These are phyloP conservation scores for Polydrusus pterygomalis DNA, from an alignment of 2,888 invertebrate genomes.

Conservation along the genomic window DNA sequence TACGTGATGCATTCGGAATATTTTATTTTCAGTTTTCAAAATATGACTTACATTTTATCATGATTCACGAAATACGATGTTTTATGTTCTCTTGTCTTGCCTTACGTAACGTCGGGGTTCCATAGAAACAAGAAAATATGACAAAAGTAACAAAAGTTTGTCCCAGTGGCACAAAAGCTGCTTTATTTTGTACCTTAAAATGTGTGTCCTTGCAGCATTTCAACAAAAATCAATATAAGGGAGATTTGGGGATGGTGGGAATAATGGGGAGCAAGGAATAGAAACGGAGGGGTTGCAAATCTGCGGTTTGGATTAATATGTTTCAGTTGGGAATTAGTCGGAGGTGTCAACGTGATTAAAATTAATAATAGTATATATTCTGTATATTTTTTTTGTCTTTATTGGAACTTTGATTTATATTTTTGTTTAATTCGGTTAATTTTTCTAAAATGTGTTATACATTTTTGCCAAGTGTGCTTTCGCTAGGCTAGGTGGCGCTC, in stretches of 20 bases:
- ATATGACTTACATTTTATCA: not conserved
- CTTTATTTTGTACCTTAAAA: slow-evolving; percentile 17
- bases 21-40: not conserved
- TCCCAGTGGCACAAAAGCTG: slow-evolving; percentile 17
- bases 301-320: slow-evolving; percentile 6
- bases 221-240: slow-evolving; percentile 16
- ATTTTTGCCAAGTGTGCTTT: too few relatives aligned
- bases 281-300: not conserved
- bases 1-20: too few relatives aligned
- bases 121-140: slow-evolving; percentile 5
- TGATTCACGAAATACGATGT: slow-evolving; percentile 3
- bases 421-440: too few relatives aligned
- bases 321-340: slow-evolving; percentile 3
- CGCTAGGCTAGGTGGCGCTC: too few relatives aligned
- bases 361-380: not conserved
- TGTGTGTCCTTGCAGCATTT: slow-evolving; percentile 22
- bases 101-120: not conserved
- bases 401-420: too few relatives aligned
- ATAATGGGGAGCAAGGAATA: slow-evolving; percentile 1
- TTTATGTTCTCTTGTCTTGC: not conserved
- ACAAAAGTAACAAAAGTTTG: slow-evolving; percentile 12
- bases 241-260: slow-evolving; percentile 2
- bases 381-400: too few relatives aligned
- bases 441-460: too few relatives aligned
- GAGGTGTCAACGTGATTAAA: not conserved